Evolutionary conservation across 1,140 invertebrate species (phyloP).

Genomic region (Orius laevigatus): DNA sequence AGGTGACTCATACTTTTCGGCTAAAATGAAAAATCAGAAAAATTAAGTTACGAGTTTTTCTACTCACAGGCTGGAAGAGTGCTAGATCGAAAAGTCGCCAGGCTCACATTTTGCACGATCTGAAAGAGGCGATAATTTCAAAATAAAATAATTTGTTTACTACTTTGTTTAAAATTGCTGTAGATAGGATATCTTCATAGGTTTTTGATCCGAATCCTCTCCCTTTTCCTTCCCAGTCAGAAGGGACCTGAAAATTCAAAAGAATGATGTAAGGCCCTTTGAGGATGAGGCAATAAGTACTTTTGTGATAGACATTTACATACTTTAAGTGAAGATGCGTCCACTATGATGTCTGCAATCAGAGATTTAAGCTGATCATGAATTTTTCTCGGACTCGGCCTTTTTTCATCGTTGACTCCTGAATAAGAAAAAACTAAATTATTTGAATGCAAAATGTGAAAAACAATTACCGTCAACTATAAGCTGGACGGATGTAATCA

Average conservation of each 20-base stretch:
- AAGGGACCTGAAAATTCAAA: no score
- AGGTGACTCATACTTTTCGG: no score
- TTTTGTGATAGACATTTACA: no score
- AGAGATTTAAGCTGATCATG: background rate
- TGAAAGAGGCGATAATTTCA: no score
- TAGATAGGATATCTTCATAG: conserved; percentile 6
- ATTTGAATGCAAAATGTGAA: background rate
- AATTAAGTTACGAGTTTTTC: no score
- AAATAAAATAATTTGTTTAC: no score
- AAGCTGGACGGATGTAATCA: background rate
- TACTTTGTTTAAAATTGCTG: conserved; percentile 6
- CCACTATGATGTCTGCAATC: background rate
- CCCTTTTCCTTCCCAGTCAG: background rate
- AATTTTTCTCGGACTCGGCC: background rate
- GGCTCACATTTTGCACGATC: no score
- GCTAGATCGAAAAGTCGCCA: no score
- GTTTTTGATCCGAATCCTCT: conserved; percentile 3
- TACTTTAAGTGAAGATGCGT: background rate
- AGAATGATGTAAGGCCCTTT: no score
- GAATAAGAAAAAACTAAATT: background rate
- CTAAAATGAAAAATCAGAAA: no score
- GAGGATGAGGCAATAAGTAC: no score
- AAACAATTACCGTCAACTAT: background rate
- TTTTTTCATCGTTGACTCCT: background rate
- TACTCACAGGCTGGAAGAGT: no score